Base-by-base conservation (phyloP, 2,888 invertebrate species). In the Linnaemya vulpina region DNA sequence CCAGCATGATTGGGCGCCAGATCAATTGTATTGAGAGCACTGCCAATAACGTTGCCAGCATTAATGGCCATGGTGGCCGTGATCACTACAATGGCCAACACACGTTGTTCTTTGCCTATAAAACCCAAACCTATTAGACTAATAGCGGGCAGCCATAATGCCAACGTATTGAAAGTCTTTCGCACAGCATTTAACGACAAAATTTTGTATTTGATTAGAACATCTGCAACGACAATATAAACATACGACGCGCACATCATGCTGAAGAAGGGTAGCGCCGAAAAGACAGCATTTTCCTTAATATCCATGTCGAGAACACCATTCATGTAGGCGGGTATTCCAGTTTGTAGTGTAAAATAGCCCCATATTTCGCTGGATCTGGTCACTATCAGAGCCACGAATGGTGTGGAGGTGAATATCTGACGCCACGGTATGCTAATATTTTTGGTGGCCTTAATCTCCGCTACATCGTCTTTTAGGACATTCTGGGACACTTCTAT, bases 341-440 rank as follows among this genome's bases (percentile, higher is more conserved):
- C 94, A 0, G 95, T 95, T 88, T 96, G 93, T 0, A 96, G 91
- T 0, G 95, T 95, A 93, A 95, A 95, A 88, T 94, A 95, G 0
- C 96, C 96, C 95, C 95, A 96, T 84, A 95, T 94, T 84, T 95
- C 94, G 0, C 94, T 94, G 77, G 94, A 93, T 88, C 95, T 95
- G 0, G 94, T 94, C 0, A 95, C 90, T 10, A 94, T 89, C 3
- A 91, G 67, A 0, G 91, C 89, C 94, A 94, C 95, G 90, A 96
- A 94, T 0, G 96, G 96, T 0, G 94, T 84, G 0, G 95, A 96
- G 0, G 94, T 94, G 7, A 94, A 89, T 15, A 96, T 95, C 13
- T 93, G 92, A 53, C 88, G 90, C 95, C 95, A 96, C 0, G 96
- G 96, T 0, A 94, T 20, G 4, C 90, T 89, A 74, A 93, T 93